phyloP scores from a whole-genome alignment of 2,888 invertebrate species.

The Plagodis pulveraria region DNA sequence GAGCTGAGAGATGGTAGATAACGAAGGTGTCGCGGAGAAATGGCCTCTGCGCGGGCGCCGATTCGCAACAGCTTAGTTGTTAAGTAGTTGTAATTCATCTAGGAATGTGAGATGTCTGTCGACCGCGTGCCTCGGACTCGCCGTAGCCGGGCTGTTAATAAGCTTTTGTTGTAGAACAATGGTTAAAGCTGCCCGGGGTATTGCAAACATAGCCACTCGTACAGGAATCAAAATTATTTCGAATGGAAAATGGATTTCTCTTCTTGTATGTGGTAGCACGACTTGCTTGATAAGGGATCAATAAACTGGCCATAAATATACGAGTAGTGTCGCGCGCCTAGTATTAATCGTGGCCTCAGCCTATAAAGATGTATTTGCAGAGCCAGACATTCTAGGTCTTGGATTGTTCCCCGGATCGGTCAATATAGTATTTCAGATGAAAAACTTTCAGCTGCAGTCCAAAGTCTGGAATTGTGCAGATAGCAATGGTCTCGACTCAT shows the following conservation, averaged over 20 bases:
- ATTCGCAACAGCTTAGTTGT: slow-evolving; percentile 56
- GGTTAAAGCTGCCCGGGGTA: slow-evolving; percentile 18
- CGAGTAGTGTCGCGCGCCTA: no score
- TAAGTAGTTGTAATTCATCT: slow-evolving; percentile 70
- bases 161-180: slow-evolving; percentile 44
- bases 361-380: no score
- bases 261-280: no score
- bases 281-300: no score
- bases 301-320: no score
- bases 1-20: slow-evolving; percentile 53
- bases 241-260: background rate
- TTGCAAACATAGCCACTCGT: slow-evolving; percentile 14
- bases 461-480: no score
- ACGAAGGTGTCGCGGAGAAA: slow-evolving; percentile 58
- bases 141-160: slow-evolving; percentile 33
- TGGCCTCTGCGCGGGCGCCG: slow-evolving; percentile 50
- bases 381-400: no score
- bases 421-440: no score
- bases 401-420: no score
- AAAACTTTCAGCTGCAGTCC: no score
- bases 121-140: slow-evolving; percentile 38
- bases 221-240: background rate
- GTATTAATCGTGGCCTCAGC: no score
- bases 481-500: no score
- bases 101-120: slow-evolving; percentile 62